Base-by-base conservation (phyloP, 2,113 vertebrate species). In the Gavialis gangeticus region DNA sequence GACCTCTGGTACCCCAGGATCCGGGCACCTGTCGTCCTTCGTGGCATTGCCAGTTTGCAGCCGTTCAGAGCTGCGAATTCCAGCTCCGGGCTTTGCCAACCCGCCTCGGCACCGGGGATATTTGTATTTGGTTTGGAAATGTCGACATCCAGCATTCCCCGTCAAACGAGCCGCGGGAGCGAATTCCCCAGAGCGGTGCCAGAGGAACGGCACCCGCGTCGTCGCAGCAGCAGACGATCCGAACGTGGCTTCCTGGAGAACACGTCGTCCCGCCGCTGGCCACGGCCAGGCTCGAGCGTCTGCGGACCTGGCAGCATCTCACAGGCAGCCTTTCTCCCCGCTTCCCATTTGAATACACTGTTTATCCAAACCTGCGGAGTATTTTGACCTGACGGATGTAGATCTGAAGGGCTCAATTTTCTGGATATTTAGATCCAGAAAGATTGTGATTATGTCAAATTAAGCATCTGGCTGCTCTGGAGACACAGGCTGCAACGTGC, bases 401-500 rank as follows among this genome's bases (percentile, higher is more conserved):
- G n/a, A 80, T n/a, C 73, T 67, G 82, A 55, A 59, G 60, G 25
- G 80, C 69, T 91, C 57, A 0, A 7, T 79, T 91, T 95, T 21
- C 19, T 11, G 5, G 6, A 3, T 30, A 1, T 86, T 92, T 21
- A 10, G 80, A n/a, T 3, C 37, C 57, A 10, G 85, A 79, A 25
- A 27, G 77, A 9, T 76, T 2, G 67, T 11, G 73, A 56, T 63
- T 6, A 14, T 0, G 22, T 69, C 85, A 21, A 57, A 93, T 54
- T 0, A 2, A 81, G 85, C 78, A 76, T 28, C 5, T 9, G 0
- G 28, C 56, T 15, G 67, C 56, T 59, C 57, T 34, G 76, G 14
- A 34, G 5, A 17, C 76, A 0, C 18, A 28, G 77, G 30, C 0
- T 3, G 71, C 79, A 6, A 24, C 17, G 0, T 0, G 5, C 27